phyloP scores from a whole-genome alignment of 2,888 invertebrate genomes.

The Drosophila lacicola region DNA sequence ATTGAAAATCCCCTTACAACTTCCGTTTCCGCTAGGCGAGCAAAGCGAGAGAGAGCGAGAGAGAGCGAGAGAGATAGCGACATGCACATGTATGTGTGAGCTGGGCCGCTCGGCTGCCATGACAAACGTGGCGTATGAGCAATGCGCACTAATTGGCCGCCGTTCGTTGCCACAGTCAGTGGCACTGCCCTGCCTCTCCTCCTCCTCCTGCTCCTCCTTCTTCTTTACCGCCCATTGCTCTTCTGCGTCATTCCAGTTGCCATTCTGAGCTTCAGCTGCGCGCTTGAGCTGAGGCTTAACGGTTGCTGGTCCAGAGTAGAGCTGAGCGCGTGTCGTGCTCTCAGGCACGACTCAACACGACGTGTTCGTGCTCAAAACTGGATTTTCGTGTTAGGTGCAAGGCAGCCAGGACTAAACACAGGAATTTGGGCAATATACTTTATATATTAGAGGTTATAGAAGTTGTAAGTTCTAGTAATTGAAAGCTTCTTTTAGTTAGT shows the following conservation, averaged over 20 bases:
- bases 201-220: background rate
- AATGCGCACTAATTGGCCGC: constrained; percentile 80
- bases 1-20: constrained; percentile 82
- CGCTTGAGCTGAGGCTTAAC: constrained; percentile 15
- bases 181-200: constrained; percentile 9
- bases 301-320: constrained; percentile 10
- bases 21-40: constrained; percentile 74
- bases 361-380: no score
- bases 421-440: no score
- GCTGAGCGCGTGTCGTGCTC: background rate
- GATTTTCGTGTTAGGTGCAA: no score
- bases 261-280: constrained; percentile 42
- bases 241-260: constrained; percentile 1
- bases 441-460: no score
- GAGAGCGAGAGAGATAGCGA: constrained; percentile 1
- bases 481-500: no score
- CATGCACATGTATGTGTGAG: constrained; percentile 5
- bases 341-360: background rate
- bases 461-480: no score
- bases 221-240: background rate
- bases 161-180: constrained; percentile 42
- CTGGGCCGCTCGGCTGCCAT: constrained; percentile 55
- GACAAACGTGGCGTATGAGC: constrained; percentile 82
- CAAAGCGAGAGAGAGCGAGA: constrained; percentile 1
- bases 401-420: no score